A percentile compares a stretch with the other conserved stretches of the same genome.
Conservation (phyloP, 2,113 vertebrate genomes). For the Holacanthus passer region DNA sequence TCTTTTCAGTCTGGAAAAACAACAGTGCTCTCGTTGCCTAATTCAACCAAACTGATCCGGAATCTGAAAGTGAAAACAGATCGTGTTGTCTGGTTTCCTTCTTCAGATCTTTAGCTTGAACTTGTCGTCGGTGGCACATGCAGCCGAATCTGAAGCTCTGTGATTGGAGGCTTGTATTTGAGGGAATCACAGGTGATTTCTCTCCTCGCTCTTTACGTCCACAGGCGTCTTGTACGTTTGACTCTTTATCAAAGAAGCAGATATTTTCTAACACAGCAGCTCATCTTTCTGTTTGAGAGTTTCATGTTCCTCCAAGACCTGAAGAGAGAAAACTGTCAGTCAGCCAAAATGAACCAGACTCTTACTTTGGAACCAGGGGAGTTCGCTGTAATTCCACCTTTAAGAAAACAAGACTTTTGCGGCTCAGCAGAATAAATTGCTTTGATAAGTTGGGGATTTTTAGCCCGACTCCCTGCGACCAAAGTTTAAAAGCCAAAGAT, state of each 20-base stretch:
- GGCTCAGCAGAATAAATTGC: neutral
- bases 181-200: neutral
- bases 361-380: neutral
- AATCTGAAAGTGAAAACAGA: neutral
- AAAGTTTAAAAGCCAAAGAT: neutral
- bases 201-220: neutral
- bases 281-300: neutral
- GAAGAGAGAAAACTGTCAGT: neutral
- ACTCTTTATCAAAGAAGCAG: neutral
- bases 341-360: neutral
- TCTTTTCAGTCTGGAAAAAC: too few species aligned
- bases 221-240: neutral
- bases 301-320: neutral
- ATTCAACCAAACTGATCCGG: neutral
- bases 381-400: neutral
- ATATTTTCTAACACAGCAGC: neutral
- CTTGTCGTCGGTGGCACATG: neutral
- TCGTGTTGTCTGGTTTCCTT: too few species aligned
- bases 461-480: neutral
- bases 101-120: too few species aligned
- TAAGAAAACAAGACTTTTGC: neutral
- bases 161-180: neutral
- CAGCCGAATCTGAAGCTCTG: neutral
- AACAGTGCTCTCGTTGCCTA: too few species aligned
- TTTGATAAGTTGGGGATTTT: neutral